Base-by-base conservation (phyloP, 2,797 vertebrate genomes). In the Streptopelia turtur region DNA sequence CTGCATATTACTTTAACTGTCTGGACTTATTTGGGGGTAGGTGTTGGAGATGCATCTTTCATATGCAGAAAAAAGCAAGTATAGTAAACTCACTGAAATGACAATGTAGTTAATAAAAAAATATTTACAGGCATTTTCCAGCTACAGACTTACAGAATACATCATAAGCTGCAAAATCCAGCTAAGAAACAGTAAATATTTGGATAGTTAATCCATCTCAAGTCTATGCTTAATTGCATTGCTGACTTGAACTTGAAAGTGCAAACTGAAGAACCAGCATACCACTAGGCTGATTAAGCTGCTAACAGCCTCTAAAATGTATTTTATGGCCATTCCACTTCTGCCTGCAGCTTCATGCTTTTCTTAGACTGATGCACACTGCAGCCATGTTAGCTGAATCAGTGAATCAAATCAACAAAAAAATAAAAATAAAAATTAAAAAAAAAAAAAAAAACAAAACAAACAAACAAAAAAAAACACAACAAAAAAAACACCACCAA, bases 111-210 rank as follows among this genome's bases (percentile, higher is more conserved):
- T 83, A 88, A 83, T 82, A 83, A 71, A 80, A 66, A 77, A 87
- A 14, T 83, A 87, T 70, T 95, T 88, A 39, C 27, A 56, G 56
- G 8, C 10, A 35, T 80, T 76, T 87, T 5, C 17, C 35, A 6
- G 3, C 24, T 77, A 52, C 33, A 66, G 33, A 72, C 76, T 72
- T 79, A 35, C 23, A 61, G 57, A 70, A 77, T 70, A 90, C 25
- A 43, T 68, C 33, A 28, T 77, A 88, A 85, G 16, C 56, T 80
- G 68, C 60, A 89, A 81, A 95, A 81, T 75, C 41, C 41, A 52
- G 57, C 57, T 53, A 78, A 88, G 86, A 70, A 90, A 41, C 37
- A 12, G 57, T 78, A 75, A 45, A 59, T 90, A 78, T 90, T 93
- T 92, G 57, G 28, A 33, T 45, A 81, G 70, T 47, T 72, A 77